phyloP scores from a whole-genome alignment of 2,113 vertebrate genomes.

The Coreoperca whiteheadi region DNA sequence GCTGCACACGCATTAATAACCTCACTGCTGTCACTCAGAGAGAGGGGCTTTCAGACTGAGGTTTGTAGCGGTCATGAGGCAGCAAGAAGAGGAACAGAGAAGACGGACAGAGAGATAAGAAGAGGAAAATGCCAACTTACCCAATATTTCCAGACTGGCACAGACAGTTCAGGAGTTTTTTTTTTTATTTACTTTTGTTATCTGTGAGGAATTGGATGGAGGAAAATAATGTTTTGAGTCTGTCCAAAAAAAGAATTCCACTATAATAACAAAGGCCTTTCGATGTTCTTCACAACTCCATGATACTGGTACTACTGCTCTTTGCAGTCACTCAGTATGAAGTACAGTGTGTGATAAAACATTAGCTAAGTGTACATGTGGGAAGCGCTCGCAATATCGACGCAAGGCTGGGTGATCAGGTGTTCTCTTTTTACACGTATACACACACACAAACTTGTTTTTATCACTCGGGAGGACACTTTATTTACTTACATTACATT shows the following conservation, averaged over 20 bases:
- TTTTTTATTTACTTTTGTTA: conserved; percentile 20
- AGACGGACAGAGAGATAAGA: conserved; percentile 30
- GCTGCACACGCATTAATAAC: conserved; percentile 55
- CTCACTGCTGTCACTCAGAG: conserved; percentile 51
- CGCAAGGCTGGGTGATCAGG: conserved; percentile 15
- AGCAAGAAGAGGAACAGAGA: conserved; percentile 43
- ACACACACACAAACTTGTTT: not conserved
- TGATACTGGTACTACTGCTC: not conserved
- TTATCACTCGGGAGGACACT: not conserved
- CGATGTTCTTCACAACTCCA: not conserved
- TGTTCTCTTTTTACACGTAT: not conserved
- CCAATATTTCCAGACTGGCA: conserved; percentile 38
- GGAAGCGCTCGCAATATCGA: not conserved
- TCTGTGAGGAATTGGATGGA: conserved; percentile 12
- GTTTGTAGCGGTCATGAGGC: conserved; percentile 34
- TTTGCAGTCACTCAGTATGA: not conserved
- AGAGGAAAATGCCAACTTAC: conserved; percentile 28
- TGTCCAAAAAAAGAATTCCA: not conserved
- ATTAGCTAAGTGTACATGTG: conserved; percentile 21
- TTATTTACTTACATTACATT: conserved; percentile 1
- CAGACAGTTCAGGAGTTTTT: not conserved
- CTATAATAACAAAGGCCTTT: not conserved
- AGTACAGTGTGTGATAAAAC: conserved; percentile 33
- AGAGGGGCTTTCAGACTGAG: conserved; percentile 45
- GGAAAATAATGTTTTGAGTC: not conserved